phyloP scores from a whole-genome alignment of 37 sponge, comb jelly and placozoan genomes.

The Petrosia ficiformis region DNA sequence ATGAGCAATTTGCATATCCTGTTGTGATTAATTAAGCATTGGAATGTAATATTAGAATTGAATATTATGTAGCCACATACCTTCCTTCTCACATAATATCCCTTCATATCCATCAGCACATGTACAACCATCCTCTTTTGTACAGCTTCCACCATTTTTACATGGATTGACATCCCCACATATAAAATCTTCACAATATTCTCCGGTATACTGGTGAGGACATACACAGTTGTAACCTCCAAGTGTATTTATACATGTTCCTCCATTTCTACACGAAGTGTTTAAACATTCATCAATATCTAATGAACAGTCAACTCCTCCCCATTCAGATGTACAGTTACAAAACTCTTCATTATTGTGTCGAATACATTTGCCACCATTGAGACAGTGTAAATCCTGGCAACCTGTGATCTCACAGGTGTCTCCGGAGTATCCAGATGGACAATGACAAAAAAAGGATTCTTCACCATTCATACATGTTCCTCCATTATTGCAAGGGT shows the following conservation, averaged over 20 bases:
- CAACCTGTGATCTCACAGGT: no score
- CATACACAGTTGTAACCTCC: constrained; percentile 24
- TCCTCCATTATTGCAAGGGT: not conserved
- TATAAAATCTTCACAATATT: not conserved
- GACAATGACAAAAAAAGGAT: not conserved
- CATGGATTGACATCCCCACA: not conserved
- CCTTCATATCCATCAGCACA: constrained; percentile 30
- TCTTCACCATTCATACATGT: not conserved
- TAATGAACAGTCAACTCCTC: constrained; percentile 4
- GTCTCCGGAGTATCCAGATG: not conserved
- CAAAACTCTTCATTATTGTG: constrained; percentile 3
- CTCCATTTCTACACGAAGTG: not conserved
- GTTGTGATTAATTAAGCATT: no score
- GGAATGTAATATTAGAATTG: no score
- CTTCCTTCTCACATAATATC: constrained; percentile 6
- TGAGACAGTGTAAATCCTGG: not conserved
- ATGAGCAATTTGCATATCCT: no score
- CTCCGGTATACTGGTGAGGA: constrained; percentile 8
- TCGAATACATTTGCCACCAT: not conserved
- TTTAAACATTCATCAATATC: constrained; percentile 29
- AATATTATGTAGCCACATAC: constrained; percentile 6
- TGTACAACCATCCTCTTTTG: constrained; percentile 2
- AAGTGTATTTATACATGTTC: constrained; percentile 18
- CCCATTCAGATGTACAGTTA: constrained; percentile 31
- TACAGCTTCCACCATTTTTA: constrained; percentile 37